phyloP scores from a whole-genome alignment of 2,888 invertebrate species.

The Lutraria lutraria region DNA sequence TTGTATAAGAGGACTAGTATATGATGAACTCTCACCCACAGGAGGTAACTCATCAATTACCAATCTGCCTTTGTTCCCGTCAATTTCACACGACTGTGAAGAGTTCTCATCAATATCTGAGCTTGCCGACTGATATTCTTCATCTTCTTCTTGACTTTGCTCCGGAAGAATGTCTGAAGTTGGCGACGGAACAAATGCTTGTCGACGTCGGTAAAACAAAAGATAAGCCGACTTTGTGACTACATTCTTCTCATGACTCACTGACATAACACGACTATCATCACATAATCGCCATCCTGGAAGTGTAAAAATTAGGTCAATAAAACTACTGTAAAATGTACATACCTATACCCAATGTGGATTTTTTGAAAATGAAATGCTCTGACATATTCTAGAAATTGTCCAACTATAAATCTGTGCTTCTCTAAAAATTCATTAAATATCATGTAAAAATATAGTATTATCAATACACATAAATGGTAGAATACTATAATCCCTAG shows the following conservation, averaged over 20 bases:
- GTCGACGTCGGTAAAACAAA: conserved; percentile 87
- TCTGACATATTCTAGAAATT: too few relatives aligned
- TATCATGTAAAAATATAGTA: too few relatives aligned
- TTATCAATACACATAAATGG: too few relatives aligned
- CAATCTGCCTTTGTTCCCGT: conserved; percentile 58
- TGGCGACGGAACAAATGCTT: conserved; percentile 66
- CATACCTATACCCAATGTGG: too few relatives aligned
- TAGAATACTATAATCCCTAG: not conserved
- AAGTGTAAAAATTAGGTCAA: conserved; percentile 6
- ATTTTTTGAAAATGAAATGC: too few relatives aligned
- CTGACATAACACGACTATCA: conserved; percentile 80
- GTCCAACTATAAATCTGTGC: too few relatives aligned
- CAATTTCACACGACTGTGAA: not conserved
- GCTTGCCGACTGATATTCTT: not conserved
- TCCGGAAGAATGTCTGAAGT: not conserved
- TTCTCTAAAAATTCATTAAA: too few relatives aligned
- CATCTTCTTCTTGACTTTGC: conserved; percentile 30
- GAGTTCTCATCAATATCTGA: conserved; percentile 37
- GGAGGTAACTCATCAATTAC: conserved; percentile 54
- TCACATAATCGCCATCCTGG: conserved; percentile 84
- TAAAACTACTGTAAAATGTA: not conserved
- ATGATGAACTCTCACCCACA: conserved; percentile 33
- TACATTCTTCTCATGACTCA: conserved; percentile 80
- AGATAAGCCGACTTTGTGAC: conserved; percentile 87
- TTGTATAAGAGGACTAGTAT: conserved; percentile 28